Conservation (phyloP, 2,113 vertebrate genomes). For the Chelonoidis abingdonii region DNA sequence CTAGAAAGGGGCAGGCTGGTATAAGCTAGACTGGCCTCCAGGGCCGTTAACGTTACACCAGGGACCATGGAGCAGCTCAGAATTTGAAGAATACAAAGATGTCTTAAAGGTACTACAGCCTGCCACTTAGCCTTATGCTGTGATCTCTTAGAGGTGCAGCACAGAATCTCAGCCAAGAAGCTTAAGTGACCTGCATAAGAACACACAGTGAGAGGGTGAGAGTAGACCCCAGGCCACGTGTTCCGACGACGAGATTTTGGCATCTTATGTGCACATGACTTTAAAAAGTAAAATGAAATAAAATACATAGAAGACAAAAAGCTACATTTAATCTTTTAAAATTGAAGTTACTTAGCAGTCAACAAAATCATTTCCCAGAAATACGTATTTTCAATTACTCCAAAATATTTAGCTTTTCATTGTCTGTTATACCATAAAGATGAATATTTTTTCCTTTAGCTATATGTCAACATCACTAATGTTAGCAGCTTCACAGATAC, state of each 20-base stretch:
- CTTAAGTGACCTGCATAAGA: rapidly evolving
- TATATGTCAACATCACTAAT: background rate
- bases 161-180: rapidly evolving
- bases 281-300: background rate
- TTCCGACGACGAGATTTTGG: background rate
- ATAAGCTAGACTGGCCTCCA: background rate
- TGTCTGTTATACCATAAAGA: background rate
- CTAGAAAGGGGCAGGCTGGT: background rate
- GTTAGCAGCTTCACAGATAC: background rate
- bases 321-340: background rate
- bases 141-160: background rate
- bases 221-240: rapidly evolving
- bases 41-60: background rate
- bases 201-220: rapidly evolving
- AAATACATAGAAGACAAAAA: background rate
- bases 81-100: background rate
- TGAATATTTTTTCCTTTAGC: background rate
- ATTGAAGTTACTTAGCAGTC: background rate
- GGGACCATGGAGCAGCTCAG: rapidly evolving
- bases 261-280: background rate
- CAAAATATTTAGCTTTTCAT: background rate
- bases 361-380: background rate
- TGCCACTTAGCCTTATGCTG: background rate
- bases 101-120: background rate
- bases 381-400: background rate